A percentile compares a stretch with the other conserved stretches of the same genome.
These are phyloP conservation scores for Bothrops jararaca DNA, from an alignment of 2,113 vertebrate species.

Conservation along the genomic window DNA sequence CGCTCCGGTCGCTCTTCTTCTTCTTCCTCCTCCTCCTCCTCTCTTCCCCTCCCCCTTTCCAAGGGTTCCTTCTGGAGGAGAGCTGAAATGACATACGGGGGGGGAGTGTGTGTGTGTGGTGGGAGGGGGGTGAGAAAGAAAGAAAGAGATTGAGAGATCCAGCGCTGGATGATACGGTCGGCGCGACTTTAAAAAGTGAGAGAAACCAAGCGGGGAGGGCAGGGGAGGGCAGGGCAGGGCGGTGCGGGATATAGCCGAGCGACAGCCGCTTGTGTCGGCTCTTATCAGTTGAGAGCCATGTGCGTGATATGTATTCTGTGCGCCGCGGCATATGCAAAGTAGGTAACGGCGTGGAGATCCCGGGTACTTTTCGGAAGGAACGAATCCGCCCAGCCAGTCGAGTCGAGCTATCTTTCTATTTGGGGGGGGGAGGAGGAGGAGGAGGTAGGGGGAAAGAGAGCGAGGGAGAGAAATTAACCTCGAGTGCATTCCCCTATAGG, in stretches of 20 bases:
- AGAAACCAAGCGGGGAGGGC: slow-evolving; percentile 46
- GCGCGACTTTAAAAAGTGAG: slow-evolving; percentile 39
- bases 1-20: slow-evolving; percentile 8
- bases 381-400: slow-evolving; percentile 66
- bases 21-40: not conserved
- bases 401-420: slow-evolving; percentile 67
- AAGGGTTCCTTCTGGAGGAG: slow-evolving; percentile 64
- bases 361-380: slow-evolving; percentile 72
- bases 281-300: slow-evolving; percentile 66
- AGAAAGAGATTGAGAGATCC: slow-evolving; percentile 10
- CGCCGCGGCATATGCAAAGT: slow-evolving; percentile 45
- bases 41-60: not conserved
- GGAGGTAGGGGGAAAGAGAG: not conserved
- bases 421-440: rapidly evolving
- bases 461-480: slow-evolving; percentile 33
- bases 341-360: slow-evolving; percentile 59
- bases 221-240: slow-evolving; percentile 33
- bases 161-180: not conserved
- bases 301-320: slow-evolving; percentile 39
- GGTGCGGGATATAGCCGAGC: slow-evolving; percentile 16
- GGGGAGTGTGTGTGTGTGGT: slow-evolving; percentile 41
- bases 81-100: slow-evolving; percentile 31
- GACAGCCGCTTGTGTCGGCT: slow-evolving; percentile 49
- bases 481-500: slow-evolving; percentile 70
- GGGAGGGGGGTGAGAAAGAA: slow-evolving; percentile 42